These are phyloP conservation scores for Trinorchestia longiramus DNA, from an alignment of 1,140 invertebrate species.

Conservation along the genomic window DNA sequence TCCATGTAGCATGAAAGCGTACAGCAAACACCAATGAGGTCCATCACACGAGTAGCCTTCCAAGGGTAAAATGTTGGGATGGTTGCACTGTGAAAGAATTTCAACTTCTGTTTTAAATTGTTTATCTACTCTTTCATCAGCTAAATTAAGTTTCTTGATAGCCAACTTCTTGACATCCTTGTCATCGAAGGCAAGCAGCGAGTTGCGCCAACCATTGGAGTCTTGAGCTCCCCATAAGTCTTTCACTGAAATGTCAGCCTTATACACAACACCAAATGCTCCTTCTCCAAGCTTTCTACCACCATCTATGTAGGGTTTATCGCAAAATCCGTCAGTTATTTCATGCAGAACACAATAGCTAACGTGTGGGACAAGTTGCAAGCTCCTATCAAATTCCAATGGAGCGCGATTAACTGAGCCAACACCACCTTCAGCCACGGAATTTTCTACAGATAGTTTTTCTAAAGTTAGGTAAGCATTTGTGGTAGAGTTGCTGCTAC, in stretches of 20 bases:
- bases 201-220: neutral
- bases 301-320: constrained; percentile 67
- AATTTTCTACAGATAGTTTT: neutral
- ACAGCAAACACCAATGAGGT: constrained; percentile 76
- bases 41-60: constrained; percentile 78
- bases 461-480: neutral
- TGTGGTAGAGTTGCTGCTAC: neutral
- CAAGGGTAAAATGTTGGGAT: constrained; percentile 78
- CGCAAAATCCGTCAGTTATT: constrained; percentile 70
- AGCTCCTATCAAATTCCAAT: neutral
- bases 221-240: constrained; percentile 13
- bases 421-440: constrained; percentile 56
- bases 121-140: constrained; percentile 71
- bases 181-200: neutral
- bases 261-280: constrained; percentile 79
- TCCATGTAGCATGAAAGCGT: constrained; percentile 79
- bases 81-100: constrained; percentile 72
- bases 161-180: constrained; percentile 72
- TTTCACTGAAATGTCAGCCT: constrained; percentile 71
- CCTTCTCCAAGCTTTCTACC: constrained; percentile 75
- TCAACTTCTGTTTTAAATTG: constrained; percentile 79
- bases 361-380: constrained; percentile 70
- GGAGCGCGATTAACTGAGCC: constrained; percentile 61
- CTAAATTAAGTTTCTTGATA: constrained; percentile 75
- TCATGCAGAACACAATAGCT: constrained; percentile 70